Conservation (phyloP, 2,888 invertebrate genomes). For the Linhomoeus sp. region DNA sequence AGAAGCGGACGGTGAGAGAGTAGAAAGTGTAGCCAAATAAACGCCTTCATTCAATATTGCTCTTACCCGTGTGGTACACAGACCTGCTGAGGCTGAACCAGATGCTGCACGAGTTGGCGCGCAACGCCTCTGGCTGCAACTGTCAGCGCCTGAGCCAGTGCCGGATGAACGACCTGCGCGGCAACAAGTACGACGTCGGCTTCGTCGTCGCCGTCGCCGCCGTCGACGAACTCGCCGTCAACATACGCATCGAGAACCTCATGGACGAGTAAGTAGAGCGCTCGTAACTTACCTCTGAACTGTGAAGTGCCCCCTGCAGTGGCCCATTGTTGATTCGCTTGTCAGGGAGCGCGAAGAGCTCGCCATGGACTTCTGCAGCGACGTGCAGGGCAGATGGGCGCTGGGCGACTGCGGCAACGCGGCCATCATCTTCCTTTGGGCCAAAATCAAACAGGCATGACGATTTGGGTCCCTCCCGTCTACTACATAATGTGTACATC, state of each 20-base stretch:
- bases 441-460: conserved; percentile 22
- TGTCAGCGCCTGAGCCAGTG: conserved; percentile 23
- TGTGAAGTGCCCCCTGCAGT: too few relatives aligned
- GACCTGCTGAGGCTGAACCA: conserved; percentile 16
- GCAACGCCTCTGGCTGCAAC: conserved; percentile 19
- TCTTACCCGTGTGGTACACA: too few relatives aligned
- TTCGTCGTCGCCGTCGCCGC: conserved; percentile 25
- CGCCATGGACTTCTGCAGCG: too few relatives aligned
- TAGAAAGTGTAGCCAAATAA: too few relatives aligned
- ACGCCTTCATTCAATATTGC: conserved; percentile 3
- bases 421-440: conserved; percentile 24
- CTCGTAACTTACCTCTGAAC: not conserved
- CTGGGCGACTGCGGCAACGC: conserved; percentile 27
- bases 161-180: conserved; percentile 6
- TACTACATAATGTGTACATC: too few relatives aligned
- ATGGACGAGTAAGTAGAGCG: conserved; percentile 16
- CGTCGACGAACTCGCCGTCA: conserved; percentile 14
- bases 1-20: too few relatives aligned
- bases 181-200: conserved; percentile 7
- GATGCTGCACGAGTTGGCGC: conserved; percentile 16
- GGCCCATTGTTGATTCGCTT: too few relatives aligned
- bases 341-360: too few relatives aligned
- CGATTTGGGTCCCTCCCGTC: not conserved
- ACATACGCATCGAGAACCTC: conserved; percentile 24
- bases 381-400: conserved; percentile 25